Evolutionary conservation across 2,888 invertebrate genomes (phyloP).

Genomic region (Drymonia ruficornis): DNA sequence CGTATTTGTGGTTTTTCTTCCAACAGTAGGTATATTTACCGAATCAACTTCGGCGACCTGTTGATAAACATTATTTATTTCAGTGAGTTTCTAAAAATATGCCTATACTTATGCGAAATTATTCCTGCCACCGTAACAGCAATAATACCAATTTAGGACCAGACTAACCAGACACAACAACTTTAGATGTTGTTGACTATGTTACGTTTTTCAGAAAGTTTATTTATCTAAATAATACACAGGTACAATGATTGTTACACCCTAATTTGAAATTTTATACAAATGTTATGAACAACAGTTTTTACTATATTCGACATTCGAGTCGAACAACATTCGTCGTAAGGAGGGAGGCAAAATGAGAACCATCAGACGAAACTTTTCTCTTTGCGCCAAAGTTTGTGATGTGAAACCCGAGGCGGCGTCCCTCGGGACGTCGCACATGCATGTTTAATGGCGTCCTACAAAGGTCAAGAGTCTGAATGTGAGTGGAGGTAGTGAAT

Average conservation of each 20-base stretch:
- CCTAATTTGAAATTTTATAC: slow-evolving; percentile 16
- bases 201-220: too few relatives aligned
- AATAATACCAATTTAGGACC: too few relatives aligned
- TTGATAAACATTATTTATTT: slow-evolving; percentile 52
- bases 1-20: slow-evolving; percentile 58
- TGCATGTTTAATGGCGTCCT: slow-evolving; percentile 82
- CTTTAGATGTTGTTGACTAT: too few relatives aligned
- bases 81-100: slow-evolving; percentile 10
- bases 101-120: too few relatives aligned
- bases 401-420: slow-evolving; percentile 67
- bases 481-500: slow-evolving; percentile 73
- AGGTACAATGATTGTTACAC: background rate
- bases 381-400: slow-evolving; percentile 76
- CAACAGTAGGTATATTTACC: slow-evolving; percentile 42
- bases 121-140: too few relatives aligned
- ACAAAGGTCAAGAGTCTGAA: slow-evolving; percentile 79
- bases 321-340: slow-evolving; percentile 52
- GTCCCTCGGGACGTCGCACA: slow-evolving; percentile 70
- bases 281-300: slow-evolving; percentile 40
- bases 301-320: slow-evolving; percentile 51
- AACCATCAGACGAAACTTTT: slow-evolving; percentile 72
- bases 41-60: slow-evolving; percentile 50
- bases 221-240: background rate
- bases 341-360: slow-evolving; percentile 68
- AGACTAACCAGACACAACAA: too few relatives aligned